phyloP scores from a whole-genome alignment of 2,888 invertebrate genomes.

The Philopedon plagiatum region DNA sequence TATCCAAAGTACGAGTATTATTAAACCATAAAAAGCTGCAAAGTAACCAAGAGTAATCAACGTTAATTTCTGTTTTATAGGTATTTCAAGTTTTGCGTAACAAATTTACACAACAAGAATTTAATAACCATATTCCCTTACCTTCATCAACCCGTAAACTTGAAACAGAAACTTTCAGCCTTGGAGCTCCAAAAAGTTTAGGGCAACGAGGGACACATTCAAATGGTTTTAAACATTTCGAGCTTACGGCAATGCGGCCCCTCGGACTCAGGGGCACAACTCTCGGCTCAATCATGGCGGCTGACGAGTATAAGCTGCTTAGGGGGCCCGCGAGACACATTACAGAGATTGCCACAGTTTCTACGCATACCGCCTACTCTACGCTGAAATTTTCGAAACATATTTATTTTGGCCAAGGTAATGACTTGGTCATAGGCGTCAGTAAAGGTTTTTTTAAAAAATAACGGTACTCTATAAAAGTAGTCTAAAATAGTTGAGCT shows the following conservation, averaged over 20 bases:
- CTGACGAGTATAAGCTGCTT: conserved; percentile 53
- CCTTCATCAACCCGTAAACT: conserved; percentile 15
- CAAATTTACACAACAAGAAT: conserved; percentile 1
- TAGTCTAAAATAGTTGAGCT: too few species aligned
- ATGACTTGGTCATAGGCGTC: neutral
- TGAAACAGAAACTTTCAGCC: conserved; percentile 18
- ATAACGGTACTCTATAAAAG: neutral
- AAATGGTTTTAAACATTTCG: conserved; percentile 48
- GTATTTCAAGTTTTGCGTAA: neutral
- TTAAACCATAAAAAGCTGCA: too few species aligned
- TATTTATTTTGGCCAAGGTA: conserved; percentile 3
- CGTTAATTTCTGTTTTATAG: neutral
- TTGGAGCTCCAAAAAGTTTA: conserved; percentile 36
- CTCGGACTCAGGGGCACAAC: conserved; percentile 33
- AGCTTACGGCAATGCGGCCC: conserved; percentile 37
- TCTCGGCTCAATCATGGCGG: conserved; percentile 48
- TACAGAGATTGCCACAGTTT: conserved; percentile 45
- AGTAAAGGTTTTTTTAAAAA: neutral
- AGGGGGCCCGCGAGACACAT: conserved; percentile 50
- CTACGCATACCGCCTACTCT: conserved; percentile 36
- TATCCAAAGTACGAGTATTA: too few species aligned
- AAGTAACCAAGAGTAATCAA: too few species aligned
- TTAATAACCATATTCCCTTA: conserved; percentile 12
- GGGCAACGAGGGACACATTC: conserved; percentile 47
- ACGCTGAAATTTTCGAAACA: conserved; percentile 25